These are phyloP conservation scores for Chlorospingus semifuscus DNA, from an alignment of 2,797 vertebrate species.

Conservation along the genomic window DNA sequence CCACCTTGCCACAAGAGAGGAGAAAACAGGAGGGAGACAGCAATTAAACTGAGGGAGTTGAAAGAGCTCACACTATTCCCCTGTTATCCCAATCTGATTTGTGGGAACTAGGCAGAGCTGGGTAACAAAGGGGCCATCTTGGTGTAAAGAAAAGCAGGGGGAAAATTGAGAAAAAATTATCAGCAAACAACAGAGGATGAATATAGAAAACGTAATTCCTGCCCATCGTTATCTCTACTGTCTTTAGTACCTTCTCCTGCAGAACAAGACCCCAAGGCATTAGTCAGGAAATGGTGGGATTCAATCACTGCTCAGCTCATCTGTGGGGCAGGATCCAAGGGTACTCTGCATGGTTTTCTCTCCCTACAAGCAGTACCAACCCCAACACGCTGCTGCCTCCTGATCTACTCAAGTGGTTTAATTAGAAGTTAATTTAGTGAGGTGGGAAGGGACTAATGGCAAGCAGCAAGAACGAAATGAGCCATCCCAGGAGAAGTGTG, in stretches of 20 bases:
- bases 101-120: not conserved
- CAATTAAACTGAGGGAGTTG: not conserved
- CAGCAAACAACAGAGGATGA: not conserved
- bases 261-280: not conserved
- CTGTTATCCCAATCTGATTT: not conserved
- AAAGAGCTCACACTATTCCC: not conserved
- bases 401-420: not conserved
- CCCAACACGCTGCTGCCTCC: not conserved
- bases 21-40: not conserved
- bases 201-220: not conserved
- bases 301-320: not conserved
- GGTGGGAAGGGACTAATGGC: not conserved
- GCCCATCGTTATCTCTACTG: not conserved
- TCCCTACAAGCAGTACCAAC: not conserved
- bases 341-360: not conserved
- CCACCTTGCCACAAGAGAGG: fast-evolving
- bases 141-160: not conserved
- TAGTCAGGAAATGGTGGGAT: not conserved
- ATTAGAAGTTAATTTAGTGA: not conserved
- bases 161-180: not conserved
- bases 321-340: not conserved
- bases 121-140: not conserved
- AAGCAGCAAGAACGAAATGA: not conserved
- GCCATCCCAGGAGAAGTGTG: not conserved
- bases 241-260: not conserved